Evolutionary conservation across 2,888 invertebrate genomes (phyloP).

Genomic region (Gymnoscelis rufifasciata): DNA sequence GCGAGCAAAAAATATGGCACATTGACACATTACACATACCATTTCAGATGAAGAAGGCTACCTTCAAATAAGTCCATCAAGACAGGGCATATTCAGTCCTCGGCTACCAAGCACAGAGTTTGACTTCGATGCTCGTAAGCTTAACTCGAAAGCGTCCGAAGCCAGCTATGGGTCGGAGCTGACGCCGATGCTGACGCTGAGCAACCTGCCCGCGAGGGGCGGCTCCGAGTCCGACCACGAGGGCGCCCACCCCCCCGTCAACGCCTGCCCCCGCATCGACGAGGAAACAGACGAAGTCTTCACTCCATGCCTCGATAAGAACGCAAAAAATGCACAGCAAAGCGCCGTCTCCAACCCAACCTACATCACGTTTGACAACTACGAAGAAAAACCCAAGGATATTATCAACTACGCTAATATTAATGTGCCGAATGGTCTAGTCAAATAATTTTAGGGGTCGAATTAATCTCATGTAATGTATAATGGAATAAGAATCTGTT

Average conservation of each 20-base stretch:
- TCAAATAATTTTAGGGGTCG: conserved; percentile 50
- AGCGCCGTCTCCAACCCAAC: conserved; percentile 63
- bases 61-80: conserved; percentile 80
- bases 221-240: conserved; percentile 70
- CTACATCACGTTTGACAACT: conserved; percentile 58
- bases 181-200: conserved; percentile 75
- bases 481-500: conserved; percentile 19
- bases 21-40: not conserved
- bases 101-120: conserved; percentile 66
- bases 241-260: conserved; percentile 53
- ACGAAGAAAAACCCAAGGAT: conserved; percentile 62
- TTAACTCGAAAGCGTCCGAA: conserved; percentile 46
- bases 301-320: conserved; percentile 39
- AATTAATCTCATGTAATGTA: conserved; percentile 35
- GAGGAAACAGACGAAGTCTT: conserved; percentile 70
- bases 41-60: conserved; percentile 77
- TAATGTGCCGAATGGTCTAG: conserved; percentile 68
- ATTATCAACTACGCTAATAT: conserved; percentile 53
- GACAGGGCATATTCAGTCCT: conserved; percentile 77
- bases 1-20: too few relatives aligned
- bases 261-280: conserved; percentile 57
- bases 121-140: conserved; percentile 68
- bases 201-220: conserved; percentile 56
- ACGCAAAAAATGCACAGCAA: conserved; percentile 52
- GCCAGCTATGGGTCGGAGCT: conserved; percentile 62